Evolutionary conservation across 2,888 invertebrate species (phyloP).

Genomic region (Polydesmus complanatus): DNA sequence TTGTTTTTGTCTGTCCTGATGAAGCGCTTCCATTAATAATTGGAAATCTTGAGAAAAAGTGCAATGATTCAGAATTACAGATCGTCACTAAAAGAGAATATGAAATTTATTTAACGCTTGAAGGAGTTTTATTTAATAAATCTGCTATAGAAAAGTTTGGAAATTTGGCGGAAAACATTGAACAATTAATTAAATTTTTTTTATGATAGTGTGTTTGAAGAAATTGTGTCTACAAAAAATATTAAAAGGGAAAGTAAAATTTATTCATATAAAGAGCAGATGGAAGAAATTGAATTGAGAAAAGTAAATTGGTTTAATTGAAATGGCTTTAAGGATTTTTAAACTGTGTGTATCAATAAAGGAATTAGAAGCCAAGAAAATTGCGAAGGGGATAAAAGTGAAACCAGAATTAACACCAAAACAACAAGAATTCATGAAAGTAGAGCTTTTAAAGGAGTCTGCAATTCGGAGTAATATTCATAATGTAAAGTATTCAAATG

Average conservation of each 20-base stretch:
- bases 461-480: constrained; percentile 54
- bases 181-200: neutral
- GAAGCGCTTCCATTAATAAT: constrained; percentile 46
- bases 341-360: constrained; percentile 16
- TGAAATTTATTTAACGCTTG: constrained; percentile 66
- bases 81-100: constrained; percentile 65
- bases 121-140: constrained; percentile 83
- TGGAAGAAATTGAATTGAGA: constrained; percentile 83
- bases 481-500: constrained; percentile 35
- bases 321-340: neutral
- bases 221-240: constrained; percentile 38
- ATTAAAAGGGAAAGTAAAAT: constrained; percentile 90
- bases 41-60: constrained; percentile 39
- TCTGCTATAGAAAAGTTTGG: constrained; percentile 50
- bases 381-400: constrained; percentile 35
- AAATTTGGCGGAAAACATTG: too few relatives aligned
- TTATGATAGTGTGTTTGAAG: constrained; percentile 12
- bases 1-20: constrained; percentile 50
- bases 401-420: constrained; percentile 63
- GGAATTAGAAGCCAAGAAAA: constrained; percentile 78
- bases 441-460: constrained; percentile 71
- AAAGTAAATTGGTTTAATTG: constrained; percentile 33
- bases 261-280: constrained; percentile 91
- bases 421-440: constrained; percentile 79
- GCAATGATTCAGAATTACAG: constrained; percentile 37